Evolutionary conservation across 2,797 vertebrate species (phyloP).

Genomic region (Macrochelys suwanniensis): DNA sequence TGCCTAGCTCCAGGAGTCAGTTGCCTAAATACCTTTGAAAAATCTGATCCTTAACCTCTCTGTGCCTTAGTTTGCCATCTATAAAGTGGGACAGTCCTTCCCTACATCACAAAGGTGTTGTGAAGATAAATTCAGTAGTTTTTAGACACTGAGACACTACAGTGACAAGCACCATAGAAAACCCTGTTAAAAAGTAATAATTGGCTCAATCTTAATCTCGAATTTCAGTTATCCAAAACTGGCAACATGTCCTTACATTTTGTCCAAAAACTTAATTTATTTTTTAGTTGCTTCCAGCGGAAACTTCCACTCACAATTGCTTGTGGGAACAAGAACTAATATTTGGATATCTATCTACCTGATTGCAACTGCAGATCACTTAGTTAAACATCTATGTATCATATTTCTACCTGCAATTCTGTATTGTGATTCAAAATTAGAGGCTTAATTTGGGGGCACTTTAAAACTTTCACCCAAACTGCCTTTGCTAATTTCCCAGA

Average conservation of each 20-base stretch:
- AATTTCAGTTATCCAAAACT: not conserved
- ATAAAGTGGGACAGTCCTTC: not conserved
- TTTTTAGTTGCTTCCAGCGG: not conserved
- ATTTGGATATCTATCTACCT: not conserved
- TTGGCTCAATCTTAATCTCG: not conserved
- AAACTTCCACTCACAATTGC: not conserved
- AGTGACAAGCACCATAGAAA: not conserved
- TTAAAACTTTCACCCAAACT: not conserved
- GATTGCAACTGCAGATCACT: not conserved
- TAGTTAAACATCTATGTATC: not conserved
- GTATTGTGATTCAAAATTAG: not conserved
- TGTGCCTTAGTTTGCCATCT: not conserved
- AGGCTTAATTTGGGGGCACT: not conserved
- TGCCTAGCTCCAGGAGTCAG: not conserved
- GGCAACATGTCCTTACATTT: not conserved
- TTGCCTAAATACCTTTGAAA: not conserved
- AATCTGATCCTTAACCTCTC: not conserved
- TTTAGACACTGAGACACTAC: not conserved
- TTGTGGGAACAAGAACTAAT: not conserved
- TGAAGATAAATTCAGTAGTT: not conserved
- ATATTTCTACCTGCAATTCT: not conserved
- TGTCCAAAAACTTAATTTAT: not conserved
- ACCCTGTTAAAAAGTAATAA: not conserved
- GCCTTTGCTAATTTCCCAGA: not conserved
- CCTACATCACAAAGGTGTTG: not conserved